Percentiles rank a stretch among this genome's conserved stretches.
Evolutionary conservation across 2,113 vertebrate genomes (phyloP).

Genomic region (Gracilinanus agilis): DNA sequence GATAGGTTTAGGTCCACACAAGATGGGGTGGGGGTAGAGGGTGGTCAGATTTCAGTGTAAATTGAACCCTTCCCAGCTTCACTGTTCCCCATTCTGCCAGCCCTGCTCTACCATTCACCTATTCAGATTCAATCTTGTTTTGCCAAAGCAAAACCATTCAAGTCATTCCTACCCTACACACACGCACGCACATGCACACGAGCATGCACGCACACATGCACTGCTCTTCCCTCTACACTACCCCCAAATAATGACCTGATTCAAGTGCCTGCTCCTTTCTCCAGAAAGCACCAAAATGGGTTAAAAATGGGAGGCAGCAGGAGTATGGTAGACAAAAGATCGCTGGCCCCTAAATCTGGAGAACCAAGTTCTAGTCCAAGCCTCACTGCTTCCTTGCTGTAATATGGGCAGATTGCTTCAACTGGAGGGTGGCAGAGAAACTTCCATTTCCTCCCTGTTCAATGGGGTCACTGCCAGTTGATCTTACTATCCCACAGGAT

Average conservation of each 20-base stretch:
- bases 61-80: neutral
- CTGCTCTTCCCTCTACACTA: neutral
- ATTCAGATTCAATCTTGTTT: neutral
- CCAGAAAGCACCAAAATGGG: neutral
- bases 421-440: neutral
- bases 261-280: neutral
- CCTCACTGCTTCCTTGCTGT: neutral
- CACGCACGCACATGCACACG: neutral
- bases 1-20: neutral
- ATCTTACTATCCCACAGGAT: neutral
- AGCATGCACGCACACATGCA: neutral
- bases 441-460: slow-evolving; percentile 8
- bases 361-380: neutral
- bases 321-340: neutral
- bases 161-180: neutral
- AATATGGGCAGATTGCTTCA: neutral
- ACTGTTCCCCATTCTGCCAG: neutral
- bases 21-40: neutral
- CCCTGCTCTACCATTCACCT: neutral
- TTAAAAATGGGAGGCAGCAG: neutral
- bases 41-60: neutral
- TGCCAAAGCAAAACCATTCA: neutral
- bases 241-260: neutral
- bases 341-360: too few species aligned
- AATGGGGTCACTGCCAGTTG: neutral